phyloP scores from a whole-genome alignment of 2,888 invertebrate genomes.

The Dryomyza anilis region DNA sequence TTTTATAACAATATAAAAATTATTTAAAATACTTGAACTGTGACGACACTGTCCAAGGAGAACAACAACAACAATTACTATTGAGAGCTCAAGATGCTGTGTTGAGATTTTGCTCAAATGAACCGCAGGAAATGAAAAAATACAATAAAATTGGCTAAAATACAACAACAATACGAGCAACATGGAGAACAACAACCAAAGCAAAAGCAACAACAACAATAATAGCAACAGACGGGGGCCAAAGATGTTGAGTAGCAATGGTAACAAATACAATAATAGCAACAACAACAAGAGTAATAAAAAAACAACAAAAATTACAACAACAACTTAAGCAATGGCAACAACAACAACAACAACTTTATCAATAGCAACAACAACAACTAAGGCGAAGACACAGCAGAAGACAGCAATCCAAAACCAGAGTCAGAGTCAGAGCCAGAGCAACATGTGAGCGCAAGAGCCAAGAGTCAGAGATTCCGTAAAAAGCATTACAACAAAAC shows the following conservation, averaged over 20 bases:
- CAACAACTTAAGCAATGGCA: conserved; percentile 1
- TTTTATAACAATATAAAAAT: no score
- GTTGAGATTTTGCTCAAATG: not conserved
- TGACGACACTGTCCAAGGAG: no score
- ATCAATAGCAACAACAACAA: not conserved
- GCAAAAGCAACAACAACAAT: not conserved
- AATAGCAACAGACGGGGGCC: not conserved
- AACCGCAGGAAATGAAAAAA: not conserved
- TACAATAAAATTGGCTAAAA: conserved; percentile 18
- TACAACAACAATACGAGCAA: conserved; percentile 4
- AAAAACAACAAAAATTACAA: not conserved
- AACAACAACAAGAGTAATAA: conserved; percentile 11
- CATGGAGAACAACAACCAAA: not conserved
- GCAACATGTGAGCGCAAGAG: conserved; percentile 2
- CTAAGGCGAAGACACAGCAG: not conserved
- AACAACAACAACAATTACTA: no score
- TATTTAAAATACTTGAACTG: no score
- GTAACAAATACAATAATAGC: not conserved
- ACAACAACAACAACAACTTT: conserved; percentile 12
- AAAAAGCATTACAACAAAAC: conserved; percentile 33
- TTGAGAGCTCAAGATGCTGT: no score
- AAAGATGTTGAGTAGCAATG: not conserved
- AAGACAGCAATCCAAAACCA: no score
- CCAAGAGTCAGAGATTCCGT: conserved; percentile 28
- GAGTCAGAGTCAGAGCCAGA: no score